Base-by-base conservation (phyloP, 2,113 vertebrate genomes). In the Muntiacus muntjak region DNA sequence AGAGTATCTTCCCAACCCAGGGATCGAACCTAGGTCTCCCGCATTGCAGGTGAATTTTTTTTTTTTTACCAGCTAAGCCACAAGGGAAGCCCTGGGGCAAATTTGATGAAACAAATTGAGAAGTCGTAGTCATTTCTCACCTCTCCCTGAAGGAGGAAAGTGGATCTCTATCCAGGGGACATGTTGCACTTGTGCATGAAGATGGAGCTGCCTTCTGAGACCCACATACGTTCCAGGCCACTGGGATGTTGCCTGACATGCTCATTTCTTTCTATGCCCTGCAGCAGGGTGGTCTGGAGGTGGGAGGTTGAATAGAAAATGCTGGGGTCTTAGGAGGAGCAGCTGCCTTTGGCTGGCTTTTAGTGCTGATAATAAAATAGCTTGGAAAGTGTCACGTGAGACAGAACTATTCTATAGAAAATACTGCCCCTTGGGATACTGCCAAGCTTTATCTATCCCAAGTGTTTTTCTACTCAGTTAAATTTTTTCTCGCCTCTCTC, bases 341-440 rank as follows among this genome's bases (percentile, higher is more conserved):
- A 98, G 67, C 81, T 98, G 96, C 82, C n/a, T 98, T 93, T 85
- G 81, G 81, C 98, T 98, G 52, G 52, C 81, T 98, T 98, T 97
- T 83, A 94, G 87, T 76, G 78, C 57, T 96, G 81, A 96, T 97
- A 98, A 97, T 98, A 96, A 98, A 98, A 92, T 93, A 97, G 78
- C 76, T 96, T 95, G 89, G 97, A 91, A 58, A 98, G 58, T 54
- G 93, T 98, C 95, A 98, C 81, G 85, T 94, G 76, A 98, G 97
- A 83, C 91, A 98, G 91, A 78, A 92, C 57, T 14, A 16, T 94
- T 89, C 95, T 97, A 85, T 71, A 97, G 95, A 93, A 98, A 98
- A 98, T 95, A 60, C 86, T 97, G 40, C 52, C 15, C 2, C 55
- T 89, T 96, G 96, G 76, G 47, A 96, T 25, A 83, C 95, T 58